A percentile compares a stretch with the other conserved stretches of the same genome.
Evolutionary conservation across 2,888 invertebrate species (phyloP).

Genomic region (Hedychridium roseum): DNA sequence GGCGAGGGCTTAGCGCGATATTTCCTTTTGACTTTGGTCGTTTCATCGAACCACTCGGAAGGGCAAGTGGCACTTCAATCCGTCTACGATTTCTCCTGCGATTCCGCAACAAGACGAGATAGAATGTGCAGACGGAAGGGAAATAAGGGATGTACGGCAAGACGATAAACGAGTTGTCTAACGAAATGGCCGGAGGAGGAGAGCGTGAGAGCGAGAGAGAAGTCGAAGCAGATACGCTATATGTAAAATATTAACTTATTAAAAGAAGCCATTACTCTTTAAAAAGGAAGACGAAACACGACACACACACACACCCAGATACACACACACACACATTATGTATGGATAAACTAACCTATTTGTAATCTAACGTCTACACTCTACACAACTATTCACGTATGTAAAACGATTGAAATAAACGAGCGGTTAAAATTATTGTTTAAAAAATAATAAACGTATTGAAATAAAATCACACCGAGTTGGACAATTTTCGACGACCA

Average conservation of each 20-base stretch:
- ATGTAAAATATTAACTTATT: constrained; percentile 60
- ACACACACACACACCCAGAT: constrained; percentile 11
- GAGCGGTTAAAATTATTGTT: constrained; percentile 63
- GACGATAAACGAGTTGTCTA: too few species aligned
- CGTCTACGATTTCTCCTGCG: constrained; percentile 43
- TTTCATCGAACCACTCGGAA: constrained; percentile 29
- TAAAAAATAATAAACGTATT: constrained; percentile 59
- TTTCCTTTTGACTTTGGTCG: too few species aligned
- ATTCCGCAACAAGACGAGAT: constrained; percentile 32
- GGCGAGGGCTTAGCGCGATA: too few species aligned
- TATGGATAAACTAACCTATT: constrained; percentile 59
- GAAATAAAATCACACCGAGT: constrained; percentile 28
- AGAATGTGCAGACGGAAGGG: constrained; percentile 5
- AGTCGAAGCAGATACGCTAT: constrained; percentile 46
- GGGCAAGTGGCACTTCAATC: constrained; percentile 50
- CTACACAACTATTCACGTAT: constrained; percentile 59
- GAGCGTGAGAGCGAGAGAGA: constrained; percentile 16
- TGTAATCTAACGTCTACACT: constrained; percentile 62
- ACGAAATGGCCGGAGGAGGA: neutral
- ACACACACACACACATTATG: constrained; percentile 36
- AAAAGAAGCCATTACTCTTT: constrained; percentile 55
- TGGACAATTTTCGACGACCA: constrained; percentile 1
- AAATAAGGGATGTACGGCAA: too few species aligned
- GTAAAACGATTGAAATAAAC: constrained; percentile 62
- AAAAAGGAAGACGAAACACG: constrained; percentile 27